Percentiles rank a stretch among this genome's conserved stretches.
Evolutionary conservation across 2,797 vertebrate species (phyloP).

Genomic region (Sorex maritimensis): DNA sequence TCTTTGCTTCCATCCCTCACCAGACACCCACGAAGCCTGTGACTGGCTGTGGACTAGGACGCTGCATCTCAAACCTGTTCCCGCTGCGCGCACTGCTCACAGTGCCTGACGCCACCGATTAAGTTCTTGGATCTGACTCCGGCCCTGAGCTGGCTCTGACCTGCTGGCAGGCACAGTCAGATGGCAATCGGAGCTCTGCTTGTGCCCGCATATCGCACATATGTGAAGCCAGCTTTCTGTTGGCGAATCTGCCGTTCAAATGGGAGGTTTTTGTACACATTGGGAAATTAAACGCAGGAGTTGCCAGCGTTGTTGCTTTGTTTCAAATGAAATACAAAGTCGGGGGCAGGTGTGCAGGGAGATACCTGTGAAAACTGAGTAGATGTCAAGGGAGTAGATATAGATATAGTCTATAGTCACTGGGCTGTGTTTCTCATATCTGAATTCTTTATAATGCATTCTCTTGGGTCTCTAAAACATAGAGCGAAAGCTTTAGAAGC

Average conservation of each 20-base stretch:
- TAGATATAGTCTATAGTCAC: not conserved
- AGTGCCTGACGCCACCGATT: not conserved
- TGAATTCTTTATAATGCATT: not conserved
- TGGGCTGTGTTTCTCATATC: not conserved
- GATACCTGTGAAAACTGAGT: not conserved
- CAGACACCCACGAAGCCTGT: accelerated
- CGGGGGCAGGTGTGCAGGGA: not conserved
- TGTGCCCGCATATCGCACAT: slow-evolving; percentile 28
- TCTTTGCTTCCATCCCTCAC: not conserved
- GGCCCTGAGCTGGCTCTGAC: not conserved
- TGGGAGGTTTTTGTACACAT: slow-evolving; percentile 55
- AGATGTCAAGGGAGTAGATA: not conserved
- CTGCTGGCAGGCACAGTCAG: not conserved
- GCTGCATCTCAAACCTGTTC: not conserved
- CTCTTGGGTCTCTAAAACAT: not conserved
- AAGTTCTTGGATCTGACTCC: not conserved
- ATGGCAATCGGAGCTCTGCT: not conserved
- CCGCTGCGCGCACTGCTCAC: not conserved
- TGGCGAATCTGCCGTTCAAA: slow-evolving; percentile 61
- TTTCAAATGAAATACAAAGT: slow-evolving; percentile 16
- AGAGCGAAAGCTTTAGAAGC: slow-evolving; percentile 30
- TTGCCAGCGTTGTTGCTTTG: slow-evolving; percentile 28
- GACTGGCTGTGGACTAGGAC: not conserved
- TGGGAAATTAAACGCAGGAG: slow-evolving; percentile 53
- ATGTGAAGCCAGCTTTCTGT: slow-evolving; percentile 37